A percentile compares a stretch with the other conserved stretches of the same genome.
Conservation (phyloP, 2,888 invertebrate genomes). For the Gymnosoma rotundatum region DNA sequence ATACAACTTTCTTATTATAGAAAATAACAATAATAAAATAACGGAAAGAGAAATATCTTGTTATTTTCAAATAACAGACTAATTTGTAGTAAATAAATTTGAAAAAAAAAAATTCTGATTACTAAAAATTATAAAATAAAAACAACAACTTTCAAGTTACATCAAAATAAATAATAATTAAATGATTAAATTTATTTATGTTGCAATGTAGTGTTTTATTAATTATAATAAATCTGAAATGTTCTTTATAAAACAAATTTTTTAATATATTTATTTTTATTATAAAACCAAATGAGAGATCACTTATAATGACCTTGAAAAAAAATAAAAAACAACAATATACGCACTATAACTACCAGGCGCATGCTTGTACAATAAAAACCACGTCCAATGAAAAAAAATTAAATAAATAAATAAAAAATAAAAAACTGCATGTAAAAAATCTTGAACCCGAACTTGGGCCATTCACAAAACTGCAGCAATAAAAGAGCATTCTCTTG, state of each 20-base stretch:
- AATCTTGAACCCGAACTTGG: conserved; percentile 59
- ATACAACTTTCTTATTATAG: no score
- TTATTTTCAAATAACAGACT: no score
- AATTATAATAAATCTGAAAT: neutral
- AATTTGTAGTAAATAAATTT: no score
- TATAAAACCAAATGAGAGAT: conserved; percentile 10
- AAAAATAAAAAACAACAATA: neutral
- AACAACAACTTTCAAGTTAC: conserved; percentile 2
- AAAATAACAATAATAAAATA: no score
- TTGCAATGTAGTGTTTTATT: neutral
- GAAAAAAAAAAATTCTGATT: no score
- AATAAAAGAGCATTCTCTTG: conserved; percentile 11
- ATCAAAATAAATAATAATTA: neutral
- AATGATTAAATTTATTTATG: neutral
- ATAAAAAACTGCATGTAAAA: conserved; percentile 28
- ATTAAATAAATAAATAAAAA: neutral
- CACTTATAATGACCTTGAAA: conserved; percentile 47
- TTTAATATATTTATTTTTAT: no score
- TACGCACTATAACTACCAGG: conserved; percentile 33
- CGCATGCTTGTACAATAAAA: conserved; percentile 4
- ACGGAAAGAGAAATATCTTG: no score
- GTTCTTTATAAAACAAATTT: neutral
- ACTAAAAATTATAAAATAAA: neutral
- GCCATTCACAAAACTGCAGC: conserved; percentile 50
- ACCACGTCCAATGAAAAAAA: no score